Base-by-base conservation (phyloP, 2,113 vertebrate species). In the Phodopus roborovskii region DNA sequence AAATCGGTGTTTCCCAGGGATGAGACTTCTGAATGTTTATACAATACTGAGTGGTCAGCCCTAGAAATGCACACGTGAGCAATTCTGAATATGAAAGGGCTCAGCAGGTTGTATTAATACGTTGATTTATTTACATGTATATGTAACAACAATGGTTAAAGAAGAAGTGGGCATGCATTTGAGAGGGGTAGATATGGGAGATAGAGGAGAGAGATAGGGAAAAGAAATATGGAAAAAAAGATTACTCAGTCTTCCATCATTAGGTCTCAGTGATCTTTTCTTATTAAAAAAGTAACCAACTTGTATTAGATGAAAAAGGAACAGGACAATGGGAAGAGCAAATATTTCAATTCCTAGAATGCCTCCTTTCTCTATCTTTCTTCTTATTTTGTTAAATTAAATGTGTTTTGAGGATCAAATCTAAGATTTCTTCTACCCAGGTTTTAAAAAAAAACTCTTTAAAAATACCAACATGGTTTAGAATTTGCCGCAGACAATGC, bases 291-390 rank as follows among this genome's bases (percentile, higher is more conserved):
- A 22, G 22, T 77, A 36, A 39, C 53, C 30, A 89, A 92, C 0
- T 94, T 7, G 45, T 45, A 91, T 64, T 82, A 92, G 75, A 93
- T 93, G 60, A 88, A 90, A 93, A 5, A 81, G 26, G 45, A 3
- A 39, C 50, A 92, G 83, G 68, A 42, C 2, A 22, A n/a, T 70
- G 75, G 58, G 26, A 75, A 42, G 3, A 60, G 10, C 36, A 92
- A 85, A 6, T 66, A 36, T 66, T 75, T n/a, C 9, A 53, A 26
- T 30, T 24, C n/a, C 48, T 6, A 26, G 42, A 91, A 68, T 16
- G 28, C 15, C 0, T 62, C 8, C 53, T 58, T 70, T 92, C 16
- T 79, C 70, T 45, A 48, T 15, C 11, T 30, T 88, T 2, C 88
- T 94, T 70, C 56, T 85, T 75, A 66, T 79, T 90, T 88, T n/a